Percentiles rank a stretch among this genome's conserved stretches.
Evolutionary conservation across 2,888 invertebrate species (phyloP).

Genomic region (Tridacna crocea): DNA sequence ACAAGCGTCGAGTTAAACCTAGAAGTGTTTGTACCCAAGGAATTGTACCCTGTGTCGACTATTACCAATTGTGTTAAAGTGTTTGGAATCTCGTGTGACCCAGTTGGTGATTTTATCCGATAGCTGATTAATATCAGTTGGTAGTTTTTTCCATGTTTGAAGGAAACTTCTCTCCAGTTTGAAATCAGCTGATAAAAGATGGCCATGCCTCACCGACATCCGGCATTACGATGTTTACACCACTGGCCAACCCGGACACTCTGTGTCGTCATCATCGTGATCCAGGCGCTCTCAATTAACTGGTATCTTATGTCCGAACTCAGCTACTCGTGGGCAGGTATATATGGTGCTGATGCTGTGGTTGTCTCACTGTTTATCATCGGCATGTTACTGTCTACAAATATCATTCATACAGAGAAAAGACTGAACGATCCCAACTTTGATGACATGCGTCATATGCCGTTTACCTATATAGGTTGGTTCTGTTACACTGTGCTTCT

Average conservation of each 20-base stretch:
- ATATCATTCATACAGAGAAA: slow-evolving; percentile 38
- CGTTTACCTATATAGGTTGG: slow-evolving; percentile 86
- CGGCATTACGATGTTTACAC: slow-evolving; percentile 40
- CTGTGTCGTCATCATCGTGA: slow-evolving; percentile 67
- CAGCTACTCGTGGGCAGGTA: slow-evolving; percentile 81
- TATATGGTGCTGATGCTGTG: slow-evolving; percentile 84
- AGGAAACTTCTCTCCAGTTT: no score
- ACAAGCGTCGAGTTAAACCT: no score
- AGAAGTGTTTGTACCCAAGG: no score
- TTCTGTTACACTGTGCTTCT: slow-evolving; percentile 85
- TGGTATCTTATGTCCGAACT: slow-evolving; percentile 84
- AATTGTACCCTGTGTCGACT: no score
- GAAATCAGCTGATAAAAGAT: not conserved
- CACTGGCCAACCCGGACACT: slow-evolving; percentile 69
- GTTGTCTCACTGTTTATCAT: slow-evolving; percentile 82
- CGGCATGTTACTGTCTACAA: slow-evolving; percentile 47
- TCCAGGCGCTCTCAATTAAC: slow-evolving; percentile 84
- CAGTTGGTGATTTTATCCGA: no score
- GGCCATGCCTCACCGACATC: slow-evolving; percentile 25
- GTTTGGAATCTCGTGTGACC: no score
- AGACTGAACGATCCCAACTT: not conserved
- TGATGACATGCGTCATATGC: slow-evolving; percentile 60
- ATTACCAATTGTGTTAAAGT: no score
- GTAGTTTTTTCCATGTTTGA: no score
- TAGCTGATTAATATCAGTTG: no score